Conservation (phyloP, 2,797 vertebrate genomes). For the Echiichthys vipera region DNA sequence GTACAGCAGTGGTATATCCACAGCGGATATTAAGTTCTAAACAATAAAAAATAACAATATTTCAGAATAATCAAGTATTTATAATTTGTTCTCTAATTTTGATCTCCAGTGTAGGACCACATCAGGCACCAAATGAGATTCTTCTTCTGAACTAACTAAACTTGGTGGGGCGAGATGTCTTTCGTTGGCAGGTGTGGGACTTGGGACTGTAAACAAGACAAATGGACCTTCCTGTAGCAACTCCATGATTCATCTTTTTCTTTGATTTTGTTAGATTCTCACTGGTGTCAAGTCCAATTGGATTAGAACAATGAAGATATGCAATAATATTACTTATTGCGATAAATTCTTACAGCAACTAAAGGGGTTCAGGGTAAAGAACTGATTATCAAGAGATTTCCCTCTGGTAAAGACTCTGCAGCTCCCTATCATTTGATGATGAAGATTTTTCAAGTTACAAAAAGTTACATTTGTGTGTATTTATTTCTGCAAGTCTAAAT, state of each 20-base stretch:
- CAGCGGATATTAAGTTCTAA: too few relatives aligned
- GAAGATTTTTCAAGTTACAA: conserved; percentile 8
- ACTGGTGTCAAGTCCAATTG: conserved; percentile 40
- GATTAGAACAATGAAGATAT: conserved; percentile 50
- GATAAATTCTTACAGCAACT: conserved; percentile 22
- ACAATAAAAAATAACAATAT: too few relatives aligned
- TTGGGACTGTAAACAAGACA: conserved; percentile 46
- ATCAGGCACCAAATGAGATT: conserved; percentile 10
- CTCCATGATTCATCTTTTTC: conserved; percentile 39
- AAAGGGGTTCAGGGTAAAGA: conserved; percentile 23
- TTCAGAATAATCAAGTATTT: too few relatives aligned
- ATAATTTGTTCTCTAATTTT: too few relatives aligned
- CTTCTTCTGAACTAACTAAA: conserved; percentile 11
- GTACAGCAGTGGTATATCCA: too few relatives aligned
- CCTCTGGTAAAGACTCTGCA: conserved; percentile 30
- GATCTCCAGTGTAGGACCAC: background rate
- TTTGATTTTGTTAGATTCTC: conserved; percentile 51
- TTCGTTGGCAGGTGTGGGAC: conserved; percentile 9
- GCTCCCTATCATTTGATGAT: conserved; percentile 27
- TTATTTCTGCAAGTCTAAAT: background rate
- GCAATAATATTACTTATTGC: conserved; percentile 53
- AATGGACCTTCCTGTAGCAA: conserved; percentile 19
- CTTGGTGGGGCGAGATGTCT: background rate
- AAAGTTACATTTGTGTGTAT: background rate
- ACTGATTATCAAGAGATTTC: conserved; percentile 51